Evolutionary conservation across 2,888 invertebrate genomes (phyloP).

Genomic region (Drosophila neotestacea): DNA sequence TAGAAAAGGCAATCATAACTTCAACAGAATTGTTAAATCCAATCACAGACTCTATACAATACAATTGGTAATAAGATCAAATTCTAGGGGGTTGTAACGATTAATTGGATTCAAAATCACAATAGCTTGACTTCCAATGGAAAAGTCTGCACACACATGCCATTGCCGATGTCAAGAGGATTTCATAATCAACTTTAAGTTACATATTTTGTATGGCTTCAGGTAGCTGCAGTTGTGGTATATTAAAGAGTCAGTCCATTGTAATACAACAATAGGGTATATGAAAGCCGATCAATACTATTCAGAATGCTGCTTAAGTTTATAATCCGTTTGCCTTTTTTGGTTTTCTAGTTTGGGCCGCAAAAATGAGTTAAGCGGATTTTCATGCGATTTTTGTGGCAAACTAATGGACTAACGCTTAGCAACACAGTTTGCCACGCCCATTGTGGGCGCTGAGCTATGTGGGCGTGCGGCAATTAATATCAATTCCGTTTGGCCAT

Average conservation of each 20-base stretch:
- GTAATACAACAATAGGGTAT: slow-evolving; percentile 12
- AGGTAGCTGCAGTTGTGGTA: slow-evolving; percentile 27
- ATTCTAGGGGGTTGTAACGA: slow-evolving; percentile 39
- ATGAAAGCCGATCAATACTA: slow-evolving; percentile 20
- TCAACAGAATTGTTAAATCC: slow-evolving; percentile 25
- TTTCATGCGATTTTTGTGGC: slow-evolving; percentile 57
- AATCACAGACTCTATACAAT: slow-evolving; percentile 40
- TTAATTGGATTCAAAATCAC: slow-evolving; percentile 48
- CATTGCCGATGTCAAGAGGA: background rate
- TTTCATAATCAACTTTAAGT: background rate
- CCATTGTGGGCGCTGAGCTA: slow-evolving; percentile 34
- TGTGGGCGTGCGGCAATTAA: slow-evolving; percentile 66
- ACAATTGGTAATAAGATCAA: slow-evolving; percentile 44
- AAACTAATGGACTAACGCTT: slow-evolving; percentile 54
- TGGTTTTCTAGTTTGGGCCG: slow-evolving; percentile 14
- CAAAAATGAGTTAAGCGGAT: slow-evolving; percentile 75
- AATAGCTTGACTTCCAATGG: slow-evolving; percentile 21
- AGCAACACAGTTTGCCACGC: slow-evolving; percentile 56
- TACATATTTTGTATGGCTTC: slow-evolving; percentile 6
- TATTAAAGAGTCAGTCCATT: background rate
- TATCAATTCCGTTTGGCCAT: slow-evolving; percentile 77
- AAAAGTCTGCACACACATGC: slow-evolving; percentile 3
- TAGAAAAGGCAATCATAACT: slow-evolving; percentile 20
- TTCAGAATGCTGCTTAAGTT: slow-evolving; percentile 22
- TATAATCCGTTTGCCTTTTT: slow-evolving; percentile 52